Evolutionary conservation across 2,888 invertebrate genomes (phyloP), one percentile per base, ranked within the genome.

Genomic region (Ophioninae sp.): DNA sequence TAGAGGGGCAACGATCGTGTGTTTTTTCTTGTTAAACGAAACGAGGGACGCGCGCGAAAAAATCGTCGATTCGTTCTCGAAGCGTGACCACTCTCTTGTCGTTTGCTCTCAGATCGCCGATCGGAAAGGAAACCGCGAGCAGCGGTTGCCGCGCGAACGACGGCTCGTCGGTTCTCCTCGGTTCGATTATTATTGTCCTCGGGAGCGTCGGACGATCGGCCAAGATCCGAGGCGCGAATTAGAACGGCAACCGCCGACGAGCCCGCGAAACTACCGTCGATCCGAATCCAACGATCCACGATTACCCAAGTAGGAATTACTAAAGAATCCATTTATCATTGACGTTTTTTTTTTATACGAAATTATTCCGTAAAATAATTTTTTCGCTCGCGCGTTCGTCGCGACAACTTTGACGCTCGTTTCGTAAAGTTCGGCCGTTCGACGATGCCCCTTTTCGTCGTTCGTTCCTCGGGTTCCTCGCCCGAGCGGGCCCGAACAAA

Each of bases 31-130:
- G 37, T 23, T 80, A 61, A 13, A 37, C 62, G 13, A 20, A 8
- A 20, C 23, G 7, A 50, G 30, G 70, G 21, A 50, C 10, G 7
- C 10, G 64, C 41, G 0, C 44, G 62, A 61, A 67, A 64, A 39
- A 56, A 50, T 1, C 59, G 41, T 68, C 67, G 56, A 73, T 74
- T 37, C 57, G 13, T 50, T 50, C 13, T 2, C 50, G 50, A 70
- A 64, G 50, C 64, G 44, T 59, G 74, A 61, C 62, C n/a, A n/a
- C n/a, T n/a, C n/a, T n/a, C 78, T 57, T 77, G 62, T 82, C 57
- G 65, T 82, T 57, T 87, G 85, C 79, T 88, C 86, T 68, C 84
- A 89, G 89, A 79, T 89, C 88, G 69, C 88, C 88, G 30, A 70
- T 79, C 62, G 85, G 77, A 65, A 83, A 80, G 75, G 85, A 87